phyloP scores from a whole-genome alignment of 1,140 invertebrate species.

The Papilio glaucus region DNA sequence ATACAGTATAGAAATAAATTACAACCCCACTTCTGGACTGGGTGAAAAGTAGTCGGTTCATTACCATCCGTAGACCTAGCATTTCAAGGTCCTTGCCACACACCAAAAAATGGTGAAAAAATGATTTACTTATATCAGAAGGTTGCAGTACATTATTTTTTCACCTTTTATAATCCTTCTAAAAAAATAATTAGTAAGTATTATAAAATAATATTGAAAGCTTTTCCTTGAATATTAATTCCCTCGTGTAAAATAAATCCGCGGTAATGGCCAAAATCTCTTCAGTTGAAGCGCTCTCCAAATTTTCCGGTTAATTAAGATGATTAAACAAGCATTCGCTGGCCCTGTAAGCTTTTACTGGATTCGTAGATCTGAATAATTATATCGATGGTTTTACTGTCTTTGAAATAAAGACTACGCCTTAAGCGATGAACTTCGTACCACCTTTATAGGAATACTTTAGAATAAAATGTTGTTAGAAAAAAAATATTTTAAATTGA shows the following conservation, averaged over 20 bases:
- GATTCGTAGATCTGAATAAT: constrained; percentile 63
- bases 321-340: constrained; percentile 67
- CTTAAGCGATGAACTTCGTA: constrained; percentile 47
- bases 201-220: constrained; percentile 3
- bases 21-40: too few relatives aligned
- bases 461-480: constrained; percentile 14
- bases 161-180: not conserved
- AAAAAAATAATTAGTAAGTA: not conserved
- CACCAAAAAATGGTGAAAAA: too few relatives aligned
- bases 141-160: not conserved
- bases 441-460: constrained; percentile 51
- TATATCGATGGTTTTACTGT: constrained; percentile 58
- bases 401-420: constrained; percentile 61
- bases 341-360: constrained; percentile 59
- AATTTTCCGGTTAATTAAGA: constrained; percentile 73
- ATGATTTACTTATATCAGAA: too few relatives aligned
- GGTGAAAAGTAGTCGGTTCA: too few relatives aligned
- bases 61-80: too few relatives aligned
- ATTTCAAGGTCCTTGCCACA: too few relatives aligned
- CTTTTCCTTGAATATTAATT: not conserved
- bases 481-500: constrained; percentile 37
- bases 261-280: constrained; percentile 45
- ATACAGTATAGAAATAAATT: too few relatives aligned
- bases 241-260: constrained; percentile 39
- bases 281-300: constrained; percentile 43